A percentile compares a stretch with the other conserved stretches of the same genome.
phyloP scores from a whole-genome alignment of 30 jellyfish, hydroid and myxozoan genomes.

The Haliclystus octoradiatus region DNA sequence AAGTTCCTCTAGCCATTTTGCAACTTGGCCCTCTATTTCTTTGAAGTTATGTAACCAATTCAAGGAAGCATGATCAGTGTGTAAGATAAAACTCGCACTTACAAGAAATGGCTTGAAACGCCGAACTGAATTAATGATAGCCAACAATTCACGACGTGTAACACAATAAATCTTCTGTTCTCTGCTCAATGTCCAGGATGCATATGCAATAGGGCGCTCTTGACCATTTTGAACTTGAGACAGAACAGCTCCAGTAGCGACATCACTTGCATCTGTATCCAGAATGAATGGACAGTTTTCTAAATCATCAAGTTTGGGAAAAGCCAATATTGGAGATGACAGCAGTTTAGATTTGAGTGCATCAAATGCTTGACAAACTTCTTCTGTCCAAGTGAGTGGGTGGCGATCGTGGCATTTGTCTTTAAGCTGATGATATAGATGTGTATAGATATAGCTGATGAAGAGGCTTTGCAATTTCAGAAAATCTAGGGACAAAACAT shows the following conservation, averaged over 20 bases:
- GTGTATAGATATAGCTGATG: too few relatives aligned
- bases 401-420: conserved; percentile 2
- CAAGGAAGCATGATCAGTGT: too few relatives aligned
- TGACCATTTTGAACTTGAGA: conserved; percentile 10
- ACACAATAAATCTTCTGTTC: conserved; percentile 21
- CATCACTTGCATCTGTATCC: too few relatives aligned
- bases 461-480: conserved; percentile 7
- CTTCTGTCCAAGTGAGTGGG: conserved; percentile 11
- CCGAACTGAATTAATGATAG: conserved; percentile 11
- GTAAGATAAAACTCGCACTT: conserved; percentile 10
- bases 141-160: conserved; percentile 41
- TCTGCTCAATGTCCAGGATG: conserved; percentile 15
- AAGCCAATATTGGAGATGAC: too few relatives aligned
- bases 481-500: not conserved
- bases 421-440: too few relatives aligned
- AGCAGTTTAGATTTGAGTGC: conserved; percentile 20
- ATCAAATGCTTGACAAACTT: not conserved
- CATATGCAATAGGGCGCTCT: conserved; percentile 28
- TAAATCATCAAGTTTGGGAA: too few relatives aligned
- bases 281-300: too few relatives aligned
- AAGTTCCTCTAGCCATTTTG: conserved; percentile 45
- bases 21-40: conserved; percentile 40
- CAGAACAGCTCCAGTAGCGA: too few relatives aligned
- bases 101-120: conserved; percentile 12
- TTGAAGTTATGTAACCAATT: conserved; percentile 20